Evolutionary conservation across 2,888 invertebrate genomes (phyloP).

Genomic region (Hermaeophaga mercurialis): DNA sequence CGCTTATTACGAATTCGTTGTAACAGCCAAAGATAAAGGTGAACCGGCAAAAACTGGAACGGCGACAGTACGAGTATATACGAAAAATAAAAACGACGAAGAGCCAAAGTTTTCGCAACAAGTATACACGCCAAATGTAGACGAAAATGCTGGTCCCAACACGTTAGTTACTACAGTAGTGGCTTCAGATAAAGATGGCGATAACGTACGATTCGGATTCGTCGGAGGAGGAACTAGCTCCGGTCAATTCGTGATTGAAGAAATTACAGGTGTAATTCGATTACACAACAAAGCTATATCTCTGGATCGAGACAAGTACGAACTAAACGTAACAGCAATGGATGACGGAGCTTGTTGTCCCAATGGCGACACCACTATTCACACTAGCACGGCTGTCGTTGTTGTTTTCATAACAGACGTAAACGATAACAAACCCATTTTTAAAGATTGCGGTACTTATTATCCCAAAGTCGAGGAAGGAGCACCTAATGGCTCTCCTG

Average conservation of each 20-base stretch:
- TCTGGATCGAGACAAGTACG: constrained; percentile 91
- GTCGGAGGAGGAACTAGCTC: constrained; percentile 86
- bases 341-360: constrained; percentile 98
- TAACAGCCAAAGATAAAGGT: constrained; percentile 94
- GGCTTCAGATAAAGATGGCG: constrained; percentile 96
- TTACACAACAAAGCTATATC: constrained; percentile 85
- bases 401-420: constrained; percentile 97
- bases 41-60: constrained; percentile 91
- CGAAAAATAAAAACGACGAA: constrained; percentile 98
- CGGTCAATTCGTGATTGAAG: constrained; percentile 93
- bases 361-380: constrained; percentile 83
- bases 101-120: constrained; percentile 96
- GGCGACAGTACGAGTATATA: constrained; percentile 92
- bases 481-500: constrained; percentile 90
- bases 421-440: constrained; percentile 95
- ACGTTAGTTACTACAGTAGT: constrained; percentile 96
- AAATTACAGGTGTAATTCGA: constrained; percentile 92
- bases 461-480: constrained; percentile 89
- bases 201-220: constrained; percentile 91
- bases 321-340: constrained; percentile 94
- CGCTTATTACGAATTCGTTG: constrained; percentile 93
- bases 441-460: constrained; percentile 91
- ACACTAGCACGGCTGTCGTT: constrained; percentile 92
- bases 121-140: constrained; percentile 95
- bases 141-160: constrained; percentile 94